Evolutionary conservation across 2,797 vertebrate species (phyloP).

Genomic region (Glossophaga mutica): DNA sequence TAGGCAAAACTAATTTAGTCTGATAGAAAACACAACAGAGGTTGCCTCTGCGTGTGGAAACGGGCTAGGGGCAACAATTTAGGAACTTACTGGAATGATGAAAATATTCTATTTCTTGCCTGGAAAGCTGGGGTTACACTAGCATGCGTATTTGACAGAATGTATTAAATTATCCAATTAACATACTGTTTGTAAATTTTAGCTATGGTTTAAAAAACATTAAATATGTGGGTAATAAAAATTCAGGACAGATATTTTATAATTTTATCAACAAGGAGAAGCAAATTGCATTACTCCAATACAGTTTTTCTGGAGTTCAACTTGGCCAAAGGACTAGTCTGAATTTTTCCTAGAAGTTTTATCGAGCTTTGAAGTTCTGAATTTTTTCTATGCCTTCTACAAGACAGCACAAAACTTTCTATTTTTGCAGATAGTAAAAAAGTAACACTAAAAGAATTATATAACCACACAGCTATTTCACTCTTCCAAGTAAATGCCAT

Average conservation of each 20-base stretch:
- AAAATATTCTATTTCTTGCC: background rate
- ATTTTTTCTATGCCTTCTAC: background rate
- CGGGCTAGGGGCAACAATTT: no score
- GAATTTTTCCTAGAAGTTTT: background rate
- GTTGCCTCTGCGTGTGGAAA: background rate
- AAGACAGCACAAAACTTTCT: background rate
- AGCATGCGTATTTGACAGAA: background rate
- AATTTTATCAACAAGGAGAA: background rate
- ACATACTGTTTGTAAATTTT: background rate
- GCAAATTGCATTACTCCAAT: background rate
- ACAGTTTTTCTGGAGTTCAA: background rate
- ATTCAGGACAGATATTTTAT: background rate
- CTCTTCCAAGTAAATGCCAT: background rate
- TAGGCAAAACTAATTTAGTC: background rate
- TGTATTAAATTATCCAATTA: background rate
- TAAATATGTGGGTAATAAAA: background rate
- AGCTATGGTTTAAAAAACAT: background rate
- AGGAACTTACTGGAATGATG: background rate
- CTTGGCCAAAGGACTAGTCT: background rate
- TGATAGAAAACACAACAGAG: background rate
- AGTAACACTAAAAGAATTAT: background rate
- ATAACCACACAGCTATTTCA: background rate
- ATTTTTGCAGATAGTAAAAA: background rate
- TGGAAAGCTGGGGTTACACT: background rate
- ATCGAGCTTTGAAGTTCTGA: background rate